These are phyloP conservation scores for Ctenodactylus gundi DNA, from an alignment of 2,113 vertebrate species.

Conservation along the genomic window DNA sequence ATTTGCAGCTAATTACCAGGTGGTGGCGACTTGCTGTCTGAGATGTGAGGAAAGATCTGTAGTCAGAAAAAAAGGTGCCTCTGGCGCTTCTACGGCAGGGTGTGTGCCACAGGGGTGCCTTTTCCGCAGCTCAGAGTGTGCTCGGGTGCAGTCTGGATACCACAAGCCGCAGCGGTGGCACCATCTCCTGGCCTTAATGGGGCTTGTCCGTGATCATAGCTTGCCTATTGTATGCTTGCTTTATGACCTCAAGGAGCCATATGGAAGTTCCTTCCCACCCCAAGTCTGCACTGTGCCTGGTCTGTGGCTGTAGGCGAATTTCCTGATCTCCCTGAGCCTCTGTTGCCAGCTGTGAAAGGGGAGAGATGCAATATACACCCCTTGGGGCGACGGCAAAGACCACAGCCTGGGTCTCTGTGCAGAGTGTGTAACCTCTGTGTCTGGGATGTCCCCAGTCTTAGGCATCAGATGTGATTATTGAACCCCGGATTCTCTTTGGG, in stretches of 20 bases:
- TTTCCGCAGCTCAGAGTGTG: neutral
- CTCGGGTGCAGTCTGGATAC: neutral
- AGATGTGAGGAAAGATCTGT: neutral
- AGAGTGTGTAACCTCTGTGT: neutral
- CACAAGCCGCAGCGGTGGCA: fast-evolving
- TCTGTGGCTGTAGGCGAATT: neutral
- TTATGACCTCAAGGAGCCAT: neutral
- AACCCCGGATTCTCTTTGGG: neutral
- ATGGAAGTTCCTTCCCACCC: neutral
- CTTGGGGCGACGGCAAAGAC: neutral
- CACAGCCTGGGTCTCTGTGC: neutral
- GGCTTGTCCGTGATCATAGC: neutral
- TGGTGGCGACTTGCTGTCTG: neutral
- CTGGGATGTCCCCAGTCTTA: neutral
- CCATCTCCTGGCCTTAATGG: neutral
- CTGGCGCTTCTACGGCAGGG: no score
- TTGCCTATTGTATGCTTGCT: no score
- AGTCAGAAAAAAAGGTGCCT: neutral
- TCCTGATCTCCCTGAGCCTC: neutral
- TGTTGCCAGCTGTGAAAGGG: neutral
- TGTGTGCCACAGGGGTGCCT: no score
- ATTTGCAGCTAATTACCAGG: neutral
- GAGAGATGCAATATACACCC: neutral
- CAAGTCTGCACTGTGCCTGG: neutral
- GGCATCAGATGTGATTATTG: neutral